Base-by-base conservation (phyloP, 2,888 invertebrate genomes). In the Drosophila infuscata region DNA sequence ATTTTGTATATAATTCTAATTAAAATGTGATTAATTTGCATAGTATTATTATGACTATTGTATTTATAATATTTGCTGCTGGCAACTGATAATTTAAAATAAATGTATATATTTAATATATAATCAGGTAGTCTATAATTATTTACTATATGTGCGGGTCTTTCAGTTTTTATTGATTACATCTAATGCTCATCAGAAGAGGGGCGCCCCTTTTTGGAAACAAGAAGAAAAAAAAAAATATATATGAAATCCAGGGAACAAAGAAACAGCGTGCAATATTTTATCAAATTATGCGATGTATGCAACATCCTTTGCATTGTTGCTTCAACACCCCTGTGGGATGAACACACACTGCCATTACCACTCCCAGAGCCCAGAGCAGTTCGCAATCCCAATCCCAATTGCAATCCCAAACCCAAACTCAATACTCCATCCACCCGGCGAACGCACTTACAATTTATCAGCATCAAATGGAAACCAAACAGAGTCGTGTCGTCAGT, bases 381-480 rank as follows among this genome's bases (percentile, higher is more conserved):
- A 58, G 46, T 56, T 56, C 38, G 36, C 36, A 29, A 56, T 56
- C 54, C 54, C n/a, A 38, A 38, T 38, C 29, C 46, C 25, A 46
- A 25, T 46, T 8, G 38, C 53, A 62, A 54, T 30, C 41, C 48
- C 46, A 46, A 62, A 36, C 54, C 15, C 25, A 46, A 46, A 25
- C 46, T 8, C 49, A 76, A 63, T 64, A 5, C 49, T 49, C 49
- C 78, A 71, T 43, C 43, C 79, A 72, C 79, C 79, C 75, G 76
- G 15, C 8, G 75, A 52, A 33, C 83, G 86, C 83, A 82, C 86
- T 87, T 81, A 87, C 87, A 89, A 88, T 87, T 87, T 87, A 87
- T 87, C 87, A 89, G 87, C 89, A 87, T 87, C 87, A 87, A 87
- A 89, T 87, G 87, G 87, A 87, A 87, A 87, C 87, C 86, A 84